These are phyloP conservation scores for Dicaeum eximium DNA, from an alignment of 2,113 vertebrate species.

Conservation along the genomic window DNA sequence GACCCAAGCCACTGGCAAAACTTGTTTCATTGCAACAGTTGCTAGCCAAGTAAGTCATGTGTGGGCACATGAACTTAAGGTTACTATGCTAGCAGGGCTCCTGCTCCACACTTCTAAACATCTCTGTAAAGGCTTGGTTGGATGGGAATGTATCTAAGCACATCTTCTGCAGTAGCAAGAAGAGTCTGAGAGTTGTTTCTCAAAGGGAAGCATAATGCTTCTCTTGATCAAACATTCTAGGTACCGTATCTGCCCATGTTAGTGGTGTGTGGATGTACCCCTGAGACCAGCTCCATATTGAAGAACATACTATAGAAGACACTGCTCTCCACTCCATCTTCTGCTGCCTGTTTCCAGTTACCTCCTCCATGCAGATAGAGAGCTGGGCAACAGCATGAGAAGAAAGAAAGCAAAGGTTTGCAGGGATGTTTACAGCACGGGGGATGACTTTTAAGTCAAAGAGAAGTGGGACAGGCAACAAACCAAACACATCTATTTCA, in stretches of 20 bases:
- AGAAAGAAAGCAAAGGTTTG: not conserved
- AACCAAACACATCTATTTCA: not conserved
- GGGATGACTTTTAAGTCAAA: not conserved
- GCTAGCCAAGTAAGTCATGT: not conserved
- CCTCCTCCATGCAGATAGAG: rapidly evolving
- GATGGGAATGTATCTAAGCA: not conserved
- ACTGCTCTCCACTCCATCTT: not conserved
- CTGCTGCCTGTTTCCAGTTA: not conserved
- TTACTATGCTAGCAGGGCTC: not conserved
- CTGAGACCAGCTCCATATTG: not conserved
- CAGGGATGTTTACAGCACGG: not conserved
- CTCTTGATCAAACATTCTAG: not conserved
- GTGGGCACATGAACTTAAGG: not conserved
- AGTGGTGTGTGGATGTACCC: not conserved
- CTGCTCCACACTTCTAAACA: not conserved
- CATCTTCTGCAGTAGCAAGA: not conserved
- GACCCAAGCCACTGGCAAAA: not conserved
- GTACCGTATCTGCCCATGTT: rapidly evolving
- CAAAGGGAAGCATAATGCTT: not conserved
- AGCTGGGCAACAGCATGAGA: not conserved
- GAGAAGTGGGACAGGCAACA: not conserved
- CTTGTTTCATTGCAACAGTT: not conserved
- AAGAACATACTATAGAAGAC: not conserved
- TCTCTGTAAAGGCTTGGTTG: not conserved
- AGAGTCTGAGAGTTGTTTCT: not conserved